Conservation (phyloP, 2,113 vertebrate genomes). For the Cyanoliseus patagonus region DNA sequence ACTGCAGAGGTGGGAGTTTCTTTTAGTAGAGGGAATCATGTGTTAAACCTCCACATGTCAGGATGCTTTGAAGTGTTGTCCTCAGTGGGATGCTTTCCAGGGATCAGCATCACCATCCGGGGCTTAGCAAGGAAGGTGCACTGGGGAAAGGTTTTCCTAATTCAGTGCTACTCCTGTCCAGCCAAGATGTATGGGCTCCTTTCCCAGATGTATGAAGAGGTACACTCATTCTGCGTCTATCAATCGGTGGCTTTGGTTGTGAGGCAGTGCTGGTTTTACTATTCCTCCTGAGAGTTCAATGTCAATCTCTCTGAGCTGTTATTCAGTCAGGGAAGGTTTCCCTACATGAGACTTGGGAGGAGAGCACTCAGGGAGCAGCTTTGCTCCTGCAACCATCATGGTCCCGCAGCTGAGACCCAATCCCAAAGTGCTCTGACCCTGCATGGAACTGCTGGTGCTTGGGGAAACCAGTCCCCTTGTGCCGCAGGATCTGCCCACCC, state of each 20-base stretch:
- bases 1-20: not conserved
- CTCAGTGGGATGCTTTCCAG: not conserved
- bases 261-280: not conserved
- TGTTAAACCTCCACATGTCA: fast-evolving
- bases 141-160: not conserved
- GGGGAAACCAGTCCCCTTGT: not conserved
- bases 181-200: not conserved
- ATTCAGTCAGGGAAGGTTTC: not conserved
- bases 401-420: not conserved
- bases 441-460: not conserved
- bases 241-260: not conserved
- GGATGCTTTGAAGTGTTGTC: not conserved
- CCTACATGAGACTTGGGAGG: not conserved
- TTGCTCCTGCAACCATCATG: fast-evolving
- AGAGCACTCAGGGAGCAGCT: not conserved
- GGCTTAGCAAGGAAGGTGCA: not conserved
- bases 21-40: fast-evolving
- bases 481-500: not conserved
- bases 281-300: not conserved
- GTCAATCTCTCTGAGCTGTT: not conserved
- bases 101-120: not conserved
- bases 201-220: not conserved
- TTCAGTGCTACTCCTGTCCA: not conserved
- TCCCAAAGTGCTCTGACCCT: not conserved
- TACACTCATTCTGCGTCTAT: no score